Evolutionary conservation across 2,888 invertebrate species (phyloP), one percentile per base, ranked within the genome.

Genomic region (Isoperla grammatica): DNA sequence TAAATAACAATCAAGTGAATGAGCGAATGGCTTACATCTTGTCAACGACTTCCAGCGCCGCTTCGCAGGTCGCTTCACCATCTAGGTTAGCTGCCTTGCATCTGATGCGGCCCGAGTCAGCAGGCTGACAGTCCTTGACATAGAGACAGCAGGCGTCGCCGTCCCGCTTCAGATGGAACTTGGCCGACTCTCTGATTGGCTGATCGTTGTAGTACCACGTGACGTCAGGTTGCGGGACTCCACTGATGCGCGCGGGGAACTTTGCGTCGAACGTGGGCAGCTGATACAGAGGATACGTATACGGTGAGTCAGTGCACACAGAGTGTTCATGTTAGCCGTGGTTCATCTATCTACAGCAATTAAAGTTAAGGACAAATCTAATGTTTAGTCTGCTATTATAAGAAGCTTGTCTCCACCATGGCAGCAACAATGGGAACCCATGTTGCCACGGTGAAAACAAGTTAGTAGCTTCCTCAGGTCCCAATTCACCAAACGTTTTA

Each of bases 201-300:
- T 82, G 79, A 6, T 89, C 91, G 74, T 94, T 85, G 75, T 87
- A 89, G 75, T 84, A 89, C 96, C 96, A 97, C 1, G 82, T 78
- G 17, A 96, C 81, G 9, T 91, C 90, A 0, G 96, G 95, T 46
- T 82, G 78, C 0, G 94, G 94, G 2, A 91, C 81, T 8, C 93
- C 93, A 55, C 80, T 82, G 0, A 93, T 85, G 1, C 89, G 84
- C 0, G 88, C 91, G 0, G 87, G 82, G 74, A 94, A 88, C 69
- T 91, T 92, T 1, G 87, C 90, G 73, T 91, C 90, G 70, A 85
- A 83, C 35, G 82, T 84, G 13, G 88, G 87, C 13, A 89, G 74
- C 83, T 88, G 71, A 43, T n/a, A n/a, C n/a, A n/a, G n/a, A n/a
- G n/a, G 64, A 67, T 60, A 39, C n/a, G n/a, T n/a, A n/a, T n/a